Percentiles rank a stretch among this genome's conserved stretches.
phyloP scores from a whole-genome alignment of 37 sponge, comb jelly and placozoan species.

The Tethya wilhelma region DNA sequence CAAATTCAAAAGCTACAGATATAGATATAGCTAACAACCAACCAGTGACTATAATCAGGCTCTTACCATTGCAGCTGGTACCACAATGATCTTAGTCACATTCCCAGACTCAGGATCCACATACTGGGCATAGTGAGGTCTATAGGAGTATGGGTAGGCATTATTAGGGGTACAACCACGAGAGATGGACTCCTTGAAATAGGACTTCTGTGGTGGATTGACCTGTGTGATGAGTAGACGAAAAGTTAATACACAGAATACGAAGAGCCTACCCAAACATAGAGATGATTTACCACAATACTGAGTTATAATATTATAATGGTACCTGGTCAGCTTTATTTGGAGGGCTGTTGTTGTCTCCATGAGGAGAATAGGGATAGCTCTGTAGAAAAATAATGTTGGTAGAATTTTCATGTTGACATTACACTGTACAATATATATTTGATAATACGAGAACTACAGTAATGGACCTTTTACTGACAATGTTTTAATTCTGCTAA shows the following conservation, averaged over 20 bases:
- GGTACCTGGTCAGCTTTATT: constrained; percentile 63
- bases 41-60: too few species aligned
- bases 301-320: too few species aligned
- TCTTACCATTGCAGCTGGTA: constrained; percentile 67
- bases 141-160: constrained; percentile 63
- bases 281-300: neutral
- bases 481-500: neutral
- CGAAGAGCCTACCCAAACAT: neutral
- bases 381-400: constrained; percentile 5
- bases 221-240: constrained; percentile 23
- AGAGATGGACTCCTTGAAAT: constrained; percentile 58
- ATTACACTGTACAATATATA: neutral
- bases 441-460: too few species aligned
- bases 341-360: constrained; percentile 71
- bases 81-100: constrained; percentile 56
- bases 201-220: constrained; percentile 48
- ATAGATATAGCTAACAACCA: neutral
- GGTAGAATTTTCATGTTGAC: too few species aligned
- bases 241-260: too few species aligned
- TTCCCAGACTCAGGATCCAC: constrained; percentile 63
- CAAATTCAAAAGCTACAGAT: neutral
- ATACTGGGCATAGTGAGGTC: constrained; percentile 70
- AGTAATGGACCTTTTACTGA: too few species aligned
- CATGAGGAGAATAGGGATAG: constrained; percentile 64
- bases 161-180: constrained; percentile 64